phyloP scores from a whole-genome alignment of 2,113 vertebrate species.

The Mus spicilegus region DNA sequence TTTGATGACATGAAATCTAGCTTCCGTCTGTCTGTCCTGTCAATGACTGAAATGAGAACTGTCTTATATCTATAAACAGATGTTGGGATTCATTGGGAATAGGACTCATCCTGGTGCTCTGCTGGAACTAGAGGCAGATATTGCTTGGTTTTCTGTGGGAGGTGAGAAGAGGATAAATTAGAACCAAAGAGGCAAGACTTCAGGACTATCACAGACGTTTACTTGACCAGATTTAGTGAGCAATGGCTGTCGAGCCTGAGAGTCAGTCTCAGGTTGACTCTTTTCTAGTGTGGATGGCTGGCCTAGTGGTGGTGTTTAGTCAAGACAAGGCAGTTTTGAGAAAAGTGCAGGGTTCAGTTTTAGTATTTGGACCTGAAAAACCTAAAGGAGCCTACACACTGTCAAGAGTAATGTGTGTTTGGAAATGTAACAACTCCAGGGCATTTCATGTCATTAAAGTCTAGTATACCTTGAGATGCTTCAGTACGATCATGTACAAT shows the following conservation, averaged over 20 bases:
- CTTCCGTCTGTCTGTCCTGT: too few relatives aligned
- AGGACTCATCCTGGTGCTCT: background rate
- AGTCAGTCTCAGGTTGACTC: background rate
- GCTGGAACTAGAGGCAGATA: background rate
- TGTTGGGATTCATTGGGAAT: background rate
- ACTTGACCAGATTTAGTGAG: background rate
- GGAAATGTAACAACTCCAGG: background rate
- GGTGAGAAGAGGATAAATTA: background rate
- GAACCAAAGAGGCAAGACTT: background rate
- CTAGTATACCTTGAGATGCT: background rate
- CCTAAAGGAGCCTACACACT: background rate
- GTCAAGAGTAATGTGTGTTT: background rate
- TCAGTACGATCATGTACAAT: background rate
- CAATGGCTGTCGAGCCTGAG: background rate
- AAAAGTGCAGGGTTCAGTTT: background rate
- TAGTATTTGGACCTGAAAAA: background rate
- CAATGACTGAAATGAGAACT: background rate
- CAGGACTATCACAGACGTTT: background rate
- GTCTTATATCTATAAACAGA: background rate
- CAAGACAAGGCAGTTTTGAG: background rate
- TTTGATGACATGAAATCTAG: too few relatives aligned
- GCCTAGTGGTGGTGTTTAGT: background rate
- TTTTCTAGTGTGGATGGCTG: background rate
- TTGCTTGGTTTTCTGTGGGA: background rate
- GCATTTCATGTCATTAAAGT: background rate